phyloP scores from a whole-genome alignment of 2,888 invertebrate species.

The Tetragonula carbonaria region DNA sequence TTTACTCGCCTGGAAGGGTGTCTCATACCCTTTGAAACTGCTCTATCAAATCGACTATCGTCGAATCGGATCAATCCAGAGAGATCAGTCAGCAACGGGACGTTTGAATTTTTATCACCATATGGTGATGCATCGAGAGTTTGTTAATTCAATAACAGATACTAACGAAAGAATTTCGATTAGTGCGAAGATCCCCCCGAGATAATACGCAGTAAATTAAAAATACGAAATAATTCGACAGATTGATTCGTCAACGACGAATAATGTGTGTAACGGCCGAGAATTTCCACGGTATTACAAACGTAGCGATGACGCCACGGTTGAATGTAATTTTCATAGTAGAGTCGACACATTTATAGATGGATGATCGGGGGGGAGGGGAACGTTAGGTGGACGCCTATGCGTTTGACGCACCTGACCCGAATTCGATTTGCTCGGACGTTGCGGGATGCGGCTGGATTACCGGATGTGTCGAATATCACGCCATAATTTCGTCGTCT shows the following conservation, averaged over 20 bases:
- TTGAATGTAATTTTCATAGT: neutral
- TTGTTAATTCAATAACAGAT: too few relatives aligned
- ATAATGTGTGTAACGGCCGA: neutral
- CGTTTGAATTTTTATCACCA: too few relatives aligned
- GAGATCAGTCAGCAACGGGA: too few relatives aligned
- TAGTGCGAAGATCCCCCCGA: too few relatives aligned
- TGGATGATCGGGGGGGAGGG: slow-evolving; percentile 10
- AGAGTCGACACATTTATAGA: slow-evolving; percentile 30
- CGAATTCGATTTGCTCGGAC: slow-evolving; percentile 60
- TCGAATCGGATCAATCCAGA: too few relatives aligned
- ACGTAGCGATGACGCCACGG: neutral
- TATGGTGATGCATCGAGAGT: too few relatives aligned
- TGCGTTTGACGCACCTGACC: slow-evolving; percentile 37
- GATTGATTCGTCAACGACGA: neutral
- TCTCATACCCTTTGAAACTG: neutral
- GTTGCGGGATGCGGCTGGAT: slow-evolving; percentile 52
- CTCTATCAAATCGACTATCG: neutral
- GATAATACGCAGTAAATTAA: too few relatives aligned
- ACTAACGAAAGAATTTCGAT: too few relatives aligned
- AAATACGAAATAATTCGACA: neutral
- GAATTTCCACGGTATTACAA: neutral
- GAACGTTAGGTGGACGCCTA: slow-evolving; percentile 39
- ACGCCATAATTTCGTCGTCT: slow-evolving; percentile 55
- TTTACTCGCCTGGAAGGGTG: neutral
- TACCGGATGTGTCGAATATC: slow-evolving; percentile 60